phyloP scores from a whole-genome alignment of 2,113 vertebrate genomes.

The Centrocercus urophasianus region DNA sequence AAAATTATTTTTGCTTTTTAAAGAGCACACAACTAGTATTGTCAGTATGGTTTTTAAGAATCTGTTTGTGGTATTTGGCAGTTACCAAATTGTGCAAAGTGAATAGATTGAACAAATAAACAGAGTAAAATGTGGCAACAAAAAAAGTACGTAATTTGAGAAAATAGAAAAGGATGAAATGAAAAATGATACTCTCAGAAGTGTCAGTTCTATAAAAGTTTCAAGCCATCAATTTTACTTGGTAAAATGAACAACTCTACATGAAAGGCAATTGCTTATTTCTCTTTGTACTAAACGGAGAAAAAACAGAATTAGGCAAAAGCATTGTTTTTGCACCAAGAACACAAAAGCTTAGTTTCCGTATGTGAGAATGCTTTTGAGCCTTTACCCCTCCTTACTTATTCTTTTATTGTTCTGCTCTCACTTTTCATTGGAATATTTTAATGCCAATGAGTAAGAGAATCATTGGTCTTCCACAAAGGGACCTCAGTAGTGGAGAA shows the following conservation, averaged over 20 bases:
- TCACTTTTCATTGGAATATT: neutral
- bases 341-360: neutral
- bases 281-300: conserved; percentile 10
- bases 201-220: neutral
- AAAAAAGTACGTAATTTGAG: conserved; percentile 13
- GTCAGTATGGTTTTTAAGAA: neutral
- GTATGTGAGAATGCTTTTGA: neutral
- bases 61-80: neutral
- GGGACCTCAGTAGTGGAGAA: neutral
- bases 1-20: neutral
- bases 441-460: neutral
- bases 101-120: conserved; percentile 14
- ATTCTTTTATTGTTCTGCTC: neutral
- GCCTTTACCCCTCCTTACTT: neutral
- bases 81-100: neutral
- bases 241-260: conserved; percentile 2
- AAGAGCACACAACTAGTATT: neutral
- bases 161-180: conserved; percentile 26
- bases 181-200: conserved; percentile 48
- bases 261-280: conserved; percentile 22
- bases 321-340: neutral
- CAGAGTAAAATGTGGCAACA: neutral
- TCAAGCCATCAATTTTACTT: conserved; percentile 6
- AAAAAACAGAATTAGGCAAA: conserved; percentile 32
- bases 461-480: neutral